Base-by-base conservation (phyloP, 1,140 invertebrate genomes). In the Periplaneta americana region DNA sequence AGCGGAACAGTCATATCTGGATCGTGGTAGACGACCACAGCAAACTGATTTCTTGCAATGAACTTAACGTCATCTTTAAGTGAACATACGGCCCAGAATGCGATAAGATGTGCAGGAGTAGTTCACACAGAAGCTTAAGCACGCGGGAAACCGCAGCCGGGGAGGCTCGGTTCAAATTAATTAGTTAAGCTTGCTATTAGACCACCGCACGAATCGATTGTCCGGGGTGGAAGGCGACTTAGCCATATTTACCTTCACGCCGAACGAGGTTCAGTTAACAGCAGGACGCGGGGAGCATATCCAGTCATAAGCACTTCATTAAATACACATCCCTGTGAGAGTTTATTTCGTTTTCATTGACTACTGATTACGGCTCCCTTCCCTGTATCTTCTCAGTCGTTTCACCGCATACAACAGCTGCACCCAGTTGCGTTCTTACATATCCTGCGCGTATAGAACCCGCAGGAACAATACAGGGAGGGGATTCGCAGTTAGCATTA, bases 241-340 rank as follows among this genome's bases (percentile, higher is more conserved):
- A 48, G 6, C 11, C 13, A 48, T 17, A 39, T 39, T 39, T 39
- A 39, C 18, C 37, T 39, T 39, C 37, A 39, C 37, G 4, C 22
- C 22, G 28, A 66, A 8, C 28, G 48, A 66, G n/a, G 13, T 66
- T 66, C 48, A 28, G 8, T n/a, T 66, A n/a, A 66, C 48, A 66
- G 22, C 48, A 66, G 48, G 39, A 48, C 15, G 39, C 28, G 48
- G n/a, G n/a, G 48, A 66, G 1, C 28, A 9, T 1, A n/a, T 8
- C 4, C 48, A 66, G n/a, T 2, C 11, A 36, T n/a, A 77, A 36
- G 39, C 39, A 18, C 79, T 80, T 80, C 79, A 80, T 80, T 80
- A 80, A 80, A 80, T 80, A 80, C 79, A 80, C 39, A 80, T 80
- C 57, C 79, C 22, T 39, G 1, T 28, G 34, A 33, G 76, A n/a